Evolutionary conservation across 2,888 invertebrate species (phyloP).

Genomic region (Idaea straminata): DNA sequence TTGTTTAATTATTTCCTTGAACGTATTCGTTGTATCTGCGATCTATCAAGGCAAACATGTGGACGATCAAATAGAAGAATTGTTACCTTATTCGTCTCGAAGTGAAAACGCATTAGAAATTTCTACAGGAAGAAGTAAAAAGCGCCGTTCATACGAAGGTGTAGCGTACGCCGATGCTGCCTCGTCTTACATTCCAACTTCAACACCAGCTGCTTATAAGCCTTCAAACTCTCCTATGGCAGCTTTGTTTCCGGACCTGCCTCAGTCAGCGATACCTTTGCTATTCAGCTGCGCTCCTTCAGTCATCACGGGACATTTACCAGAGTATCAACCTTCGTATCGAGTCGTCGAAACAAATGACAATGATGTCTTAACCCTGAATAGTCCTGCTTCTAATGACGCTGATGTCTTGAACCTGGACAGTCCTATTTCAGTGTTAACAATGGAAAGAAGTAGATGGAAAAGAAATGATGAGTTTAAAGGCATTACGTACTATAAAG

Average conservation of each 20-base stretch:
- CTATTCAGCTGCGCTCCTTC: conserved; percentile 42
- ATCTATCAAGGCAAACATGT: not conserved
- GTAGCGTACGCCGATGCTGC: not conserved
- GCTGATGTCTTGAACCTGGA: conserved; percentile 11
- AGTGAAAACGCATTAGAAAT: not conserved
- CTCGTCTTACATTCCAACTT: not conserved
- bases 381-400: not conserved
- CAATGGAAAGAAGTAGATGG: conserved; percentile 24
- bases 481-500: conserved; percentile 32
- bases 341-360: conserved; percentile 9
- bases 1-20: not conserved
- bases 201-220: not conserved
- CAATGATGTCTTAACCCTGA: conserved; percentile 5
- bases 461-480: conserved; percentile 24
- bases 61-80: not conserved
- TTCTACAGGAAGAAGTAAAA: not conserved
- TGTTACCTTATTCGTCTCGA: not conserved
- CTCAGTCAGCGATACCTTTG: conserved; percentile 27
- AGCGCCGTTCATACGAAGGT: not conserved
- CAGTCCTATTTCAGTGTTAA: conserved; percentile 16
- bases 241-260: conserved; percentile 10
- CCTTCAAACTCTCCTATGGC: not conserved
- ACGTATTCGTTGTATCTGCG: not conserved
- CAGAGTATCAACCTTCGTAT: conserved; percentile 11
- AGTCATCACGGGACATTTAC: conserved; percentile 35